Evolutionary conservation across 2,113 vertebrate genomes (phyloP).

Genomic region (Aepyceros melampus): DNA sequence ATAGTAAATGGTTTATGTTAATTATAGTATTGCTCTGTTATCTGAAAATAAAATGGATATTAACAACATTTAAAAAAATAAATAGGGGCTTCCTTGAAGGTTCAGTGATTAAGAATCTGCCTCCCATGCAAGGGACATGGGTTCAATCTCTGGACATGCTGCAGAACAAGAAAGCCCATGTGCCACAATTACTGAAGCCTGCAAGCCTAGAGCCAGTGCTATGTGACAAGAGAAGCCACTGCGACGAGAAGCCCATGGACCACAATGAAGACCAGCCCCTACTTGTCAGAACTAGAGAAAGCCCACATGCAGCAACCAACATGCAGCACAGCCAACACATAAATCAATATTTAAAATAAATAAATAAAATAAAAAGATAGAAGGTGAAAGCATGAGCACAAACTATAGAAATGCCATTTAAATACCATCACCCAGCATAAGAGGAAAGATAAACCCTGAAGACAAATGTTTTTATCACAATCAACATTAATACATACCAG

Average conservation of each 20-base stretch:
- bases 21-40: neutral
- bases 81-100: neutral
- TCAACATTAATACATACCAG: constrained; percentile 84
- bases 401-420: constrained; percentile 1
- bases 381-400: neutral
- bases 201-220: neutral
- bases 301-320: neutral
- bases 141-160: neutral
- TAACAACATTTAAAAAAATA: neutral
- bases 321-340: neutral
- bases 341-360: neutral
- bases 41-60: constrained; percentile 23
- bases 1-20: neutral
- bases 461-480: neutral
- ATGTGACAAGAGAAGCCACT: neutral
- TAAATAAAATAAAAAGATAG: neutral
- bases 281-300: neutral
- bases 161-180: neutral
- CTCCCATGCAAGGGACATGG: neutral
- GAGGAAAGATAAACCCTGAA: neutral
- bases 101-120: neutral
- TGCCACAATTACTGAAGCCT: neutral
- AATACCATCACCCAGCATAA: neutral
- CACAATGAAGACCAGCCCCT: neutral
- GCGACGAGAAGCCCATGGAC: neutral